Conservation (phyloP, 2,797 vertebrate species). For the Microctenopoma lineatum region DNA sequence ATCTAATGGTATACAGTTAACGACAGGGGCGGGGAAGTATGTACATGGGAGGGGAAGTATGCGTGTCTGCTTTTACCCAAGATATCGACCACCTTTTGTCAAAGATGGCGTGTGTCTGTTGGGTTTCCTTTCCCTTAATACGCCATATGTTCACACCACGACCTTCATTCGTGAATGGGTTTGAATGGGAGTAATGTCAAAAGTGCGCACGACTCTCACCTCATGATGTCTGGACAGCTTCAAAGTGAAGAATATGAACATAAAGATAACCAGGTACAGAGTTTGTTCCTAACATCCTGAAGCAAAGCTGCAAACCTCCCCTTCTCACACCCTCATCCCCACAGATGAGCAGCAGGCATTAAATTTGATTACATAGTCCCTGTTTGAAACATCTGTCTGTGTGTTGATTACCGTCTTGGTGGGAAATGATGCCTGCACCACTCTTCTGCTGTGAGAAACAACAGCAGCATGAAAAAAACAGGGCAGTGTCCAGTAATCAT, state of each 20-base stretch:
- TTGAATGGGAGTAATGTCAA: slow-evolving; percentile 27
- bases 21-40: slow-evolving; percentile 65
- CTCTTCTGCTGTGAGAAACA: neutral
- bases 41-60: slow-evolving; percentile 68
- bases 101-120: slow-evolving; percentile 23
- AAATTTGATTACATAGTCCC: slow-evolving; percentile 39
- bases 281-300: neutral
- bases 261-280: neutral
- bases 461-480: slow-evolving; percentile 35
- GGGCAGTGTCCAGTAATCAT: slow-evolving; percentile 27
- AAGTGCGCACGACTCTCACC: slow-evolving; percentile 5
- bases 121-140: slow-evolving; percentile 19
- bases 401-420: slow-evolving; percentile 28
- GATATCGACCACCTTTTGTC: slow-evolving; percentile 69
- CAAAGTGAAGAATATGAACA: neutral
- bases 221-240: slow-evolving; percentile 7
- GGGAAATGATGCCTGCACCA: slow-evolving; percentile 15
- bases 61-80: slow-evolving; percentile 46
- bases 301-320: slow-evolving; percentile 9
- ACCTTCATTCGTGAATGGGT: slow-evolving; percentile 17
- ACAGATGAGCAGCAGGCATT: slow-evolving; percentile 31
- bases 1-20: slow-evolving; percentile 82
- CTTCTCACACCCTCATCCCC: slow-evolving; percentile 2
- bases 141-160: slow-evolving; percentile 27
- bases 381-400: slow-evolving; percentile 25